Evolutionary conservation across 2,113 vertebrate genomes (phyloP).

Genomic region (Clinocottus analis): DNA sequence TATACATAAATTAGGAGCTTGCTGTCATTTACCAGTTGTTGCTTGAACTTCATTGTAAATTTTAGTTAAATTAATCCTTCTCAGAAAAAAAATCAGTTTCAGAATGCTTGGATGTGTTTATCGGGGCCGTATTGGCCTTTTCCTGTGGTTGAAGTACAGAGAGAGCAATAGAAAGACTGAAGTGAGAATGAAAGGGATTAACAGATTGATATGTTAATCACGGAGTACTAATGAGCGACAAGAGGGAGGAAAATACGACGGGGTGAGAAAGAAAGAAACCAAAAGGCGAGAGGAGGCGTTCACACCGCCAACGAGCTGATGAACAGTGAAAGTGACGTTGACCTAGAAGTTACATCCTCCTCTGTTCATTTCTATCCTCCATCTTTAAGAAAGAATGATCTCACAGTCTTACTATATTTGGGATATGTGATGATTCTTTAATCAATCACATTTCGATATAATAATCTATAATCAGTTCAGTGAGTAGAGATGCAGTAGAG

Average conservation of each 20-base stretch:
- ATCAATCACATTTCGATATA: not conserved
- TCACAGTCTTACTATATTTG: not conserved
- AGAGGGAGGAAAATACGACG: constrained; percentile 10
- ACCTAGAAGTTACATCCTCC: not conserved
- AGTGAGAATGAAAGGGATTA: constrained; percentile 7
- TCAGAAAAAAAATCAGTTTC: not conserved
- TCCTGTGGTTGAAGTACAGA: not conserved
- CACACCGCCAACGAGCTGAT: constrained; percentile 18
- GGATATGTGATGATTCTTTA: not conserved
- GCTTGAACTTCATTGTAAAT: not conserved
- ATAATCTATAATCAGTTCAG: too few relatives aligned
- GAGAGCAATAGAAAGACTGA: constrained; percentile 3
- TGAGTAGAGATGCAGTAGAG: not conserved
- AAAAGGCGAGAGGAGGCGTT: constrained; percentile 8
- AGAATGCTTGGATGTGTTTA: not conserved
- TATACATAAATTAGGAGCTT: not conserved
- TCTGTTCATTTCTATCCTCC: not conserved
- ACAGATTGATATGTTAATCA: constrained; percentile 48
- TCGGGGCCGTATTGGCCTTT: not conserved
- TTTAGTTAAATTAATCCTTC: not conserved
- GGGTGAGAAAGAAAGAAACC: constrained; percentile 29
- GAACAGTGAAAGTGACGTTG: not conserved
- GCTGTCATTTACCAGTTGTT: not conserved
- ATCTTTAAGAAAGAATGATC: not conserved
- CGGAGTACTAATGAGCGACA: constrained; percentile 29